These are phyloP conservation scores for Equus przewalskii DNA, from an alignment of 2,113 vertebrate species.

Conservation along the genomic window DNA sequence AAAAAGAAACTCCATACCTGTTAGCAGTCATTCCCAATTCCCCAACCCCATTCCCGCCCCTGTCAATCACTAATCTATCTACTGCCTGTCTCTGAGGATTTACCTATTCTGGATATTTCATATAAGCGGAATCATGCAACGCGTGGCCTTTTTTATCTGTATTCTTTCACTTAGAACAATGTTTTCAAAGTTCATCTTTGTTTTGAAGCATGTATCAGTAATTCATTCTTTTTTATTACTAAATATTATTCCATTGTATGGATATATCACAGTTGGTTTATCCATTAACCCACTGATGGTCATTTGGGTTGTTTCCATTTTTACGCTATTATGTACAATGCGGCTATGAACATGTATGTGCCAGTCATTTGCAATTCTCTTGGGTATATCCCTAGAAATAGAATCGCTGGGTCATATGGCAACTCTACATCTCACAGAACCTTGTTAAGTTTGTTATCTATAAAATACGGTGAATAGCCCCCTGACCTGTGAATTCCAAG, in stretches of 20 bases:
- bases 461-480: not conserved
- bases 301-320: not conserved
- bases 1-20: not conserved
- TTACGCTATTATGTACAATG: not conserved
- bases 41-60: not conserved
- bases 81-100: not conserved
- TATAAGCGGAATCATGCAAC: not conserved
- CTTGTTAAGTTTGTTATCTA: slow-evolving; percentile 18
- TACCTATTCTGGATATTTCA: slow-evolving; percentile 1
- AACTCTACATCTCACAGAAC: not conserved
- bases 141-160: not conserved
- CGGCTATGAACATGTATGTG: not conserved
- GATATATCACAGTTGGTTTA: slow-evolving; percentile 40
- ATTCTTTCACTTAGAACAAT: slow-evolving; percentile 18
- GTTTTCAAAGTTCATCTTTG: not conserved
- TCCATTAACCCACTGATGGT: not conserved
- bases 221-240: slow-evolving; percentile 45
- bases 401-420: not conserved
- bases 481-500: not conserved
- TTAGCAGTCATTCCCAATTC: not conserved
- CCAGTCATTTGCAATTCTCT: slow-evolving; percentile 7
- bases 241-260: not conserved
- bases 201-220: not conserved
- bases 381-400: not conserved
- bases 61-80: not conserved